Evolutionary conservation across 2,113 vertebrate species (phyloP).

Genomic region (Natator depressus): DNA sequence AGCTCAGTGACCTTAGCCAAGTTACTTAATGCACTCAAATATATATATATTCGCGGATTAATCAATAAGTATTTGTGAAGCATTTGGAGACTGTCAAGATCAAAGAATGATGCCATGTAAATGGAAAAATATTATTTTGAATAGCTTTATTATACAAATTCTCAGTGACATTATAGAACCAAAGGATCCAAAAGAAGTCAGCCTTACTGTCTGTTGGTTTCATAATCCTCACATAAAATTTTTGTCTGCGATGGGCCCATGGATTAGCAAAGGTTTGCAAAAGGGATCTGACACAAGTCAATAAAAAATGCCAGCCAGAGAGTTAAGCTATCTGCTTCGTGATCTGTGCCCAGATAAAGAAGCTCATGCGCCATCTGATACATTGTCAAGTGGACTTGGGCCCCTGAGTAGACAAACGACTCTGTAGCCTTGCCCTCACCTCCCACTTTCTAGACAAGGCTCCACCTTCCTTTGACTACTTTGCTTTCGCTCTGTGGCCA

Average conservation of each 20-base stretch:
- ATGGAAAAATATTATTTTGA: neutral
- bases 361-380: neutral
- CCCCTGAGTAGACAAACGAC: accelerated
- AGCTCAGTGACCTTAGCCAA: neutral
- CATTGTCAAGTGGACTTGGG: neutral
- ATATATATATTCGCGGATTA: neutral
- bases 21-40: accelerated
- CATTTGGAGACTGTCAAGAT: neutral
- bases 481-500: neutral
- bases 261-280: neutral
- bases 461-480: neutral
- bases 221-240: neutral
- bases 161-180: neutral
- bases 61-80: neutral
- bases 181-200: neutral
- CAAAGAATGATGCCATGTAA: neutral
- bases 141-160: neutral
- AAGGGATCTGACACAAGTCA: neutral
- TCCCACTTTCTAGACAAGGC: neutral
- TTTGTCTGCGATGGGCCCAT: neutral
- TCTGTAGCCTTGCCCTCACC: neutral
- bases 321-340: accelerated
- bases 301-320: neutral
- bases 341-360: accelerated
- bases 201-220: neutral